Evolutionary conservation across 2,797 vertebrate genomes (phyloP).

Genomic region (Erpetoichthys calabaricus): DNA sequence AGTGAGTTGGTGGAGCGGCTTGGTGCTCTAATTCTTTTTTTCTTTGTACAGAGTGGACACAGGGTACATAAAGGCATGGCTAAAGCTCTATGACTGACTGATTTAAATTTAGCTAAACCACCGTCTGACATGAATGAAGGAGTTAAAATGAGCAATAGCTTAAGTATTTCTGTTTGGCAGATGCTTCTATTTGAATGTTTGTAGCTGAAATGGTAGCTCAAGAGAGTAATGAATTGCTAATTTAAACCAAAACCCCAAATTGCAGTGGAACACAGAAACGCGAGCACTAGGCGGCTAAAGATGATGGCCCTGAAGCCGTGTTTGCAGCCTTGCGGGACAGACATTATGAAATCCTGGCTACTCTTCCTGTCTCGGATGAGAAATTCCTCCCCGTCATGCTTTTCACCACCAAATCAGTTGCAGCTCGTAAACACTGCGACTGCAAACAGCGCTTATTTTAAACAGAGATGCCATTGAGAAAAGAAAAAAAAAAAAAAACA

Average conservation of each 20-base stretch:
- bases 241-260: background rate
- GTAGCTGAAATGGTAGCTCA: background rate
- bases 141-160: background rate
- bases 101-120: too few species aligned
- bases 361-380: background rate
- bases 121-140: too few species aligned
- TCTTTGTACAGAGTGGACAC: too few species aligned
- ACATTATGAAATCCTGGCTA: background rate
- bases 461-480: background rate
- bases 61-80: too few species aligned
- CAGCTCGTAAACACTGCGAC: slow-evolving; percentile 10
- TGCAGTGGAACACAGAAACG: background rate
- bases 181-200: background rate
- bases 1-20: too few species aligned
- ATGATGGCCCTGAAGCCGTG: too few species aligned
- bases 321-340: background rate
- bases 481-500: too few species aligned
- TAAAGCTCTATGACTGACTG: too few species aligned
- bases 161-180: background rate
- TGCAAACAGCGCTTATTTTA: background rate
- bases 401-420: background rate
- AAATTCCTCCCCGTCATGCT: slow-evolving; percentile 1
- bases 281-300: too few species aligned
- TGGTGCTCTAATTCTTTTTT: too few species aligned
- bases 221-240: background rate